phyloP scores from a whole-genome alignment of 2,113 vertebrate species.

The Pimephales promelas region DNA sequence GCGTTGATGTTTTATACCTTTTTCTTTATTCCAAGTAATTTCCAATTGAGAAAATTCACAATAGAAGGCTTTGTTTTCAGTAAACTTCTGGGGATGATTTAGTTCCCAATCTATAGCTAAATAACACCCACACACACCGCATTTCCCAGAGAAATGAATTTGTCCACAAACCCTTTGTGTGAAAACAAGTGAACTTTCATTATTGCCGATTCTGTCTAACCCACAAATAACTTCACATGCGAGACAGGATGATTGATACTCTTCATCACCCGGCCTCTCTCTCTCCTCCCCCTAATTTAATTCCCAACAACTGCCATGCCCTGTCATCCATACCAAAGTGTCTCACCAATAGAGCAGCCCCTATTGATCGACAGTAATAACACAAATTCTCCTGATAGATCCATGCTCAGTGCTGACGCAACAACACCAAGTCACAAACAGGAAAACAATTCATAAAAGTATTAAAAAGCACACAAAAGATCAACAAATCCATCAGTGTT shows the following conservation, averaged over 20 bases:
- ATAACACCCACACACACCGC: neutral
- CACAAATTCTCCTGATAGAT: constrained; percentile 60
- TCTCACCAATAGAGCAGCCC: constrained; percentile 66
- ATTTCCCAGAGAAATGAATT: constrained; percentile 63
- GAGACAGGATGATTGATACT: constrained; percentile 86
- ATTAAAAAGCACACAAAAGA: neutral
- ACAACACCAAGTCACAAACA: constrained; percentile 33
- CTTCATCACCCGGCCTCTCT: constrained; percentile 77
- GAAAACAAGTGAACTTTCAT: constrained; percentile 81
- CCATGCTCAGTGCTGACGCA: constrained; percentile 38
- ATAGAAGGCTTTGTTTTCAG: neutral
- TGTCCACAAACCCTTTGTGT: constrained; percentile 70
- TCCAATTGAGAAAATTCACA: neutral
- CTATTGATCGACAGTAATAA: constrained; percentile 74
- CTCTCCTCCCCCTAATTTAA: constrained; percentile 77
- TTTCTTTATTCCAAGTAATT: neutral
- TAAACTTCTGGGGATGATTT: neutral
- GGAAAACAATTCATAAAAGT: constrained; percentile 22
- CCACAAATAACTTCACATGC: constrained; percentile 79
- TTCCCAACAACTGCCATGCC: constrained; percentile 77
- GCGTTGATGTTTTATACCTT: too few species aligned
- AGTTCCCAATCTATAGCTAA: neutral
- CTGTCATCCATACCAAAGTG: constrained; percentile 77
- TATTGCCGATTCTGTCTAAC: constrained; percentile 79
- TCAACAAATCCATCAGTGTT: constrained; percentile 27